A percentile compares a stretch with the other conserved stretches of the same genome.
phyloP scores from a whole-genome alignment of 1,140 invertebrate species.

The Lithobius niger region DNA sequence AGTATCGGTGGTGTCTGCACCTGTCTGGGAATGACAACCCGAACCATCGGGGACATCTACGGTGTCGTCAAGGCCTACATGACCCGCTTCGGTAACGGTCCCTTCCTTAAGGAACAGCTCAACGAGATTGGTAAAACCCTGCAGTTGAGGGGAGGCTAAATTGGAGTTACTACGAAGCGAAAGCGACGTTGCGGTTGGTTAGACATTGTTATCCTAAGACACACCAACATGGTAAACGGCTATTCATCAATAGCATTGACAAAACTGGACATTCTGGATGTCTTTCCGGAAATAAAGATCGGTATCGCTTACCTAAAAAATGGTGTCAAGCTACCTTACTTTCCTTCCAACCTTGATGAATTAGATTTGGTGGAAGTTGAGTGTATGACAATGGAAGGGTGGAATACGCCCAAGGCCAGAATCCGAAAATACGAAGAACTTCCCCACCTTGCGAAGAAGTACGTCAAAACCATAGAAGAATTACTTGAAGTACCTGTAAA shows the following conservation, averaged over 20 bases:
- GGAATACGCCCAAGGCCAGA: constrained; percentile 67
- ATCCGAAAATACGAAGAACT: constrained; percentile 72
- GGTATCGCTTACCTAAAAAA: constrained; percentile 60
- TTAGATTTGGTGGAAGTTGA: constrained; percentile 52
- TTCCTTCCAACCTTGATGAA: constrained; percentile 43
- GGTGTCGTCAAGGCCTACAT: constrained; percentile 98
- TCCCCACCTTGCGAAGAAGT: constrained; percentile 72
- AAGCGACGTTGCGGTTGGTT: constrained; percentile 96
- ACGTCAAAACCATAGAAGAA: constrained; percentile 74
- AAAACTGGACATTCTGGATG: constrained; percentile 94
- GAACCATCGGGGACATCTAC: constrained; percentile 75
- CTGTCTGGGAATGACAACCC: constrained; percentile 85
- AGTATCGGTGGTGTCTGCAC: constrained; percentile 97
- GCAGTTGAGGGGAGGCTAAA: constrained; percentile 71
- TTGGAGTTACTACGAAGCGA: constrained; percentile 91
- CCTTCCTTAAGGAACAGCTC: constrained; percentile 89
- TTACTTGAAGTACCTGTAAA: constrained; percentile 76
- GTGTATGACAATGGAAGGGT: constrained; percentile 83
- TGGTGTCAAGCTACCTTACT: constrained; percentile 63
- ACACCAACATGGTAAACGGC: constrained; percentile 90
- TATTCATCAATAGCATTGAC: constrained; percentile 76
- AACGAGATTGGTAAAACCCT: constrained; percentile 67
- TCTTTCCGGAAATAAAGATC: constrained; percentile 76
- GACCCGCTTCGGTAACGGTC: constrained; percentile 93
- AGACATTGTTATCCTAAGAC: constrained; percentile 78